Base-by-base conservation (phyloP, 2,113 vertebrate genomes). In the Glaucidium brasilianum region DNA sequence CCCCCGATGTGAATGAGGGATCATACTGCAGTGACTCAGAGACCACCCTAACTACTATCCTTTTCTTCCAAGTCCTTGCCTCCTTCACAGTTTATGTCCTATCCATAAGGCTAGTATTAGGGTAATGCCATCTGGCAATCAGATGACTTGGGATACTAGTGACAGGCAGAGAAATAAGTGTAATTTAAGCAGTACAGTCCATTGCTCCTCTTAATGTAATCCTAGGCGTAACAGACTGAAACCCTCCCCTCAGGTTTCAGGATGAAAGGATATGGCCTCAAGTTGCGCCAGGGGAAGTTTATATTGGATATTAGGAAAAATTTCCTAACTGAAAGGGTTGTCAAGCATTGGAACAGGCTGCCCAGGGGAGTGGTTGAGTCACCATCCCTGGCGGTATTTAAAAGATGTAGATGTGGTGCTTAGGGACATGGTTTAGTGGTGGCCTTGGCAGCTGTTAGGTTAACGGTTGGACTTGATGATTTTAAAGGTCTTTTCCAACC, bases 1-100 rank as follows among this genome's bases (percentile, higher is more conserved):
- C 12, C 20, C 19, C 43, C 39, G 39, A 64, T 0, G 0, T 23
- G 37, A 83, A 79, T 21, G 30, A 85, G 8, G 5, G 18, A 22
- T 80, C 53, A 49, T 6, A 43, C 26, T 35, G 47, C 34, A 62
- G n/a, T 47, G 23, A 79, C 34, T 53, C 2, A 1, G 29, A 94
- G 20, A 66, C 39, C 71, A 68, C 25, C 17, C 47, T 69, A 43
- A 74, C 60, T 34, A 56, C 47, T 37, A 32, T 27, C 15, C 56
- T 77, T 41, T 52, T 43, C 25, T 55, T 66, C 26, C 1, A 2
- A 75, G 27, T 43, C 55, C 45, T 82, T 72, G 56, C 22, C 52
- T 75, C 34, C 37, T 92, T 75, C 56, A n/a, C 8, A 32, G 13
- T 64, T 84, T 55, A 76, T 39, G 41, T 93, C 77, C 35, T 22